A percentile compares a stretch with the other conserved stretches of the same genome.
Evolutionary conservation across 2,888 invertebrate genomes (phyloP).

Genomic region (Ormyrus labotus): DNA sequence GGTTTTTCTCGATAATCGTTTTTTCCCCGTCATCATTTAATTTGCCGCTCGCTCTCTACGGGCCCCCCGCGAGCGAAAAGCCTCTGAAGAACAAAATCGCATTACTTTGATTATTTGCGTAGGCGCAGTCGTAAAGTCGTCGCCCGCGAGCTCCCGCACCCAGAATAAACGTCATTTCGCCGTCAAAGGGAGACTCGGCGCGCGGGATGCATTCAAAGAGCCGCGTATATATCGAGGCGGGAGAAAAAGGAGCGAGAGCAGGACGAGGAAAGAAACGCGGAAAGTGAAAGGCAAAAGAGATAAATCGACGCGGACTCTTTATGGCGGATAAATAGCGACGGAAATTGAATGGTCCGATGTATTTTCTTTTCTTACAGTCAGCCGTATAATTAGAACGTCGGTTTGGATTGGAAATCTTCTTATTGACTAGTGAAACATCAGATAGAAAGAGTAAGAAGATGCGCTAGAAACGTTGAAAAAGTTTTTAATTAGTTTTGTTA

Average conservation of each 20-base stretch:
- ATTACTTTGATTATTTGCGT: slow-evolving; percentile 47
- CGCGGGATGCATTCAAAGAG: slow-evolving; percentile 30
- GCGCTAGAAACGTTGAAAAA: too few relatives aligned
- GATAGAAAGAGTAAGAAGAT: too few relatives aligned
- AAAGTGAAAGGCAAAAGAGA: slow-evolving; percentile 30
- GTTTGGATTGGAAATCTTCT: too few relatives aligned
- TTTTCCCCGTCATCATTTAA: slow-evolving; percentile 6
- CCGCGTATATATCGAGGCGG: not conserved
- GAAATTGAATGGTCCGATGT: slow-evolving; percentile 17
- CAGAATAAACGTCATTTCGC: slow-evolving; percentile 46
- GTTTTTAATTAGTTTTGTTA: too few relatives aligned
- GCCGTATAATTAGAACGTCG: too few relatives aligned
- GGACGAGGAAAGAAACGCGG: slow-evolving; percentile 5
- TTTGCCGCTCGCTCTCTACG: not conserved
- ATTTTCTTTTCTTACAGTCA: not conserved
- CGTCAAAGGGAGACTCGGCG: slow-evolving; percentile 38
- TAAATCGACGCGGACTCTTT: slow-evolving; percentile 28
- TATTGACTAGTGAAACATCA: too few relatives aligned
- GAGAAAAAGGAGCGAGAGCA: not conserved
- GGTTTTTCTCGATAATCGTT: not conserved
- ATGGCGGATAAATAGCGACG: slow-evolving; percentile 15
- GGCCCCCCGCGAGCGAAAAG: not conserved
- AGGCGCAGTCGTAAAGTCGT: slow-evolving; percentile 35
- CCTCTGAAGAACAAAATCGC: slow-evolving; percentile 33
- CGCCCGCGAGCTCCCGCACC: not conserved